phyloP scores from a whole-genome alignment of 2,888 invertebrate genomes.

The Chaitophorus viminalis region DNA sequence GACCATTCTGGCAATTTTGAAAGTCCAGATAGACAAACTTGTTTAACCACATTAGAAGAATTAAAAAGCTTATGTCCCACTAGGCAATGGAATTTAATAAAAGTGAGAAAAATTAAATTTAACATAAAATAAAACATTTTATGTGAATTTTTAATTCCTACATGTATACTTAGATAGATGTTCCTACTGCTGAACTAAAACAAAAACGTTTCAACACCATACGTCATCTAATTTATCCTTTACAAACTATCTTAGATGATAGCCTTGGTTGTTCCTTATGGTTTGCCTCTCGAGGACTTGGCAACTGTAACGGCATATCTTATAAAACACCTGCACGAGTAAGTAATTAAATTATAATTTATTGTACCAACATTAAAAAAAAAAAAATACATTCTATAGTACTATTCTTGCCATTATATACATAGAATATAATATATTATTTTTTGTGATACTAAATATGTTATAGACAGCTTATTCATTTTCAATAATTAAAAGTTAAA shows the following conservation, averaged over 20 bases:
- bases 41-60: constrained; percentile 76
- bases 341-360: constrained; percentile 65
- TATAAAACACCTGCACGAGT: constrained; percentile 76
- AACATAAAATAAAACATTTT: not conserved
- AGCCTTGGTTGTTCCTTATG: constrained; percentile 95
- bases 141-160: constrained; percentile 19
- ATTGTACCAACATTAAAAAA: not conserved
- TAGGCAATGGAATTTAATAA: constrained; percentile 84
- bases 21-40: constrained; percentile 88
- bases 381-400: not conserved
- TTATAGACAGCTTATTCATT: no score
- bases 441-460: no score
- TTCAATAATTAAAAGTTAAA: no score
- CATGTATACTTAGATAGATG: constrained; percentile 71
- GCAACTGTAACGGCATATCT: constrained; percentile 66
- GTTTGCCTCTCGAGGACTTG: constrained; percentile 89
- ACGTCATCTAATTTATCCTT: constrained; percentile 84
- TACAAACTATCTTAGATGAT: constrained; percentile 91
- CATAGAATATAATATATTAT: no score
- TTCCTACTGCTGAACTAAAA: constrained; percentile 75
- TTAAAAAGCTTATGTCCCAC: constrained; percentile 76
- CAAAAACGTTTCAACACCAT: constrained; percentile 72
- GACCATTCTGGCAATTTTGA: constrained; percentile 66
- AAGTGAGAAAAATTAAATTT: constrained; percentile 68
- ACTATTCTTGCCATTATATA: not conserved